Conservation (phyloP, 2,113 vertebrate genomes). For the Theristicus caerulescens region DNA sequence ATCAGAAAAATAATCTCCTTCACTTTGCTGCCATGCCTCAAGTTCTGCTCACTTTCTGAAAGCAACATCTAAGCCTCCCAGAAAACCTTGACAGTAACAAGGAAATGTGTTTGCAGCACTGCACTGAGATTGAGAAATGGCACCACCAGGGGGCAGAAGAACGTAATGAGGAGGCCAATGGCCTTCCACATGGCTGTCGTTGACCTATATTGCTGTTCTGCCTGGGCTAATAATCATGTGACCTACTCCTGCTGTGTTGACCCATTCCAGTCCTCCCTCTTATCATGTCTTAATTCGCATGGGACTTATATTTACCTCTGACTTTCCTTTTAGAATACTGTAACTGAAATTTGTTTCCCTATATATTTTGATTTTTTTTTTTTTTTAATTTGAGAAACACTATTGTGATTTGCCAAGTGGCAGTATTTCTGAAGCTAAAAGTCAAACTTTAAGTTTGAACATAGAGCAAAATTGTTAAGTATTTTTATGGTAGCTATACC, state of each 20-base stretch:
- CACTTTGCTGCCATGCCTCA: neutral
- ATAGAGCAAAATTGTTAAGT: neutral
- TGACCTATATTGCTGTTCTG: neutral
- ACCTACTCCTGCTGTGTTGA: neutral
- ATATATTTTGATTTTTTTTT: neutral
- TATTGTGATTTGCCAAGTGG: neutral
- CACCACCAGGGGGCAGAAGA: neutral
- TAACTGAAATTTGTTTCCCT: neutral
- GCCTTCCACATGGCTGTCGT: neutral
- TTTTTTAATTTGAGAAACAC: neutral
- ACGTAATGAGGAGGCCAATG: fast-evolving
- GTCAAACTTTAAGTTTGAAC: neutral
- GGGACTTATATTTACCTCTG: neutral
- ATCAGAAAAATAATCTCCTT: neutral
- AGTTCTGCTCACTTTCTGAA: neutral
- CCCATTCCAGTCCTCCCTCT: neutral
- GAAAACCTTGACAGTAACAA: neutral
- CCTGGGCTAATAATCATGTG: neutral
- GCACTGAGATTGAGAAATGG: neutral
- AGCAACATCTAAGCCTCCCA: neutral
- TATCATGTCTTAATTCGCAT: neutral
- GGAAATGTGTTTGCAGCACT: neutral
- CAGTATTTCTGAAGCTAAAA: neutral
- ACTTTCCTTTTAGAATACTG: neutral
- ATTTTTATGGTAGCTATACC: neutral